Percentiles rank a stretch among this genome's conserved stretches.
phyloP scores from a whole-genome alignment of 1,140 invertebrate species.

The Anastrepha obliqua region DNA sequence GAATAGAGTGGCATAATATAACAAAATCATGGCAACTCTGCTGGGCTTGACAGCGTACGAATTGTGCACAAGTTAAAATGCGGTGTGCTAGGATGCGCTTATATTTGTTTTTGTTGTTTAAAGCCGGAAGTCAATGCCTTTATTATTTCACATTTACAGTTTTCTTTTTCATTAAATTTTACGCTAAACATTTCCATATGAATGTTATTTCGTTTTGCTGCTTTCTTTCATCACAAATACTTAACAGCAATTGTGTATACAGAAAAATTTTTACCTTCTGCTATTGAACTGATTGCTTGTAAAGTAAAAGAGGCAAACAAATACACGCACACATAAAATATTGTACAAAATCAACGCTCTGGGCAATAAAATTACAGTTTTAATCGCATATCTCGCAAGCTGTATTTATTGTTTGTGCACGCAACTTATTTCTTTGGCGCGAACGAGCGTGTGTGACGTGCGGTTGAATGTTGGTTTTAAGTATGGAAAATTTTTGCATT shows the following conservation, averaged over 20 bases:
- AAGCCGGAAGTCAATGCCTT: constrained; percentile 4
- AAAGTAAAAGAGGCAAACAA: no score
- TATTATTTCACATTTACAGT: background rate
- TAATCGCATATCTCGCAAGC: constrained; percentile 23
- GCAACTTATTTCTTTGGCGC: constrained; percentile 33
- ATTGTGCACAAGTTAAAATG: background rate
- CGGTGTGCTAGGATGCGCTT: background rate
- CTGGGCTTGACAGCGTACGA: no score
- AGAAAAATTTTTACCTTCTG: background rate
- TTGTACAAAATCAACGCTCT: background rate
- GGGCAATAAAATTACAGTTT: constrained; percentile 34
- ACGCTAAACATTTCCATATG: background rate
- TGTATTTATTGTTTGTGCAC: constrained; percentile 12
- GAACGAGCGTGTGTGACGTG: background rate
- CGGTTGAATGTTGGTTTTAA: background rate
- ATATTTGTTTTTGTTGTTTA: background rate
- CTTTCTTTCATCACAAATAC: constrained; percentile 1
- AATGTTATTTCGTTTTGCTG: background rate
- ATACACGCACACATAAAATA: background rate
- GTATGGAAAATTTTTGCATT: constrained; percentile 53
- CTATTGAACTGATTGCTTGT: background rate
- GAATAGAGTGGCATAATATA: background rate
- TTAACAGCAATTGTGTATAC: background rate
- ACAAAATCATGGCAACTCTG: background rate
- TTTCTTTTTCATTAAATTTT: background rate